Percentiles rank a stretch among this genome's conserved stretches.
Evolutionary conservation across 2,888 invertebrate genomes (phyloP).

Genomic region (Linnaemya vulpina): DNA sequence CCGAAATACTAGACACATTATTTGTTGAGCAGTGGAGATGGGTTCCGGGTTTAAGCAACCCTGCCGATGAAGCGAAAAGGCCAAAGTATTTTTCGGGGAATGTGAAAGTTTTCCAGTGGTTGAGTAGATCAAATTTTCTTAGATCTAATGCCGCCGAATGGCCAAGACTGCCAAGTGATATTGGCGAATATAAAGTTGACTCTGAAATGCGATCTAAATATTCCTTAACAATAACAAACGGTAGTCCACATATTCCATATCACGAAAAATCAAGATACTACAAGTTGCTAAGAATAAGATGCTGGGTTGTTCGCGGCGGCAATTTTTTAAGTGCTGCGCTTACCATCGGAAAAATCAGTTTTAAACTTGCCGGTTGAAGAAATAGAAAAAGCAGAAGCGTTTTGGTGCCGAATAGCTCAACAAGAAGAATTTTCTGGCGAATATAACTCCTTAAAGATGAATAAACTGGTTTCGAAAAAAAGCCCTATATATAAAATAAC

Average conservation of each 20-base stretch:
- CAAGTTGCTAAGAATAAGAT: constrained; percentile 26
- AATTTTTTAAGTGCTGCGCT: constrained; percentile 23
- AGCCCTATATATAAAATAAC: constrained; percentile 39
- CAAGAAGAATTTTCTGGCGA: background rate
- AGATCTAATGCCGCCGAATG: too few species aligned
- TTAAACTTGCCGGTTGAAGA: background rate
- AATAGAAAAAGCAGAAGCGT: constrained; percentile 10
- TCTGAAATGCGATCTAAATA: too few species aligned
- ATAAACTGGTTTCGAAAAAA: constrained; percentile 1
- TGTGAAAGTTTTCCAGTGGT: too few species aligned
- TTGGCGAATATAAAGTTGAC: too few species aligned
- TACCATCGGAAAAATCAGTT: background rate
- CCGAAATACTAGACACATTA: too few species aligned
- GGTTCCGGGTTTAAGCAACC: background rate
- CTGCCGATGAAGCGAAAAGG: background rate
- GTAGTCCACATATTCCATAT: too few species aligned
- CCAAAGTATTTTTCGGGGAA: background rate
- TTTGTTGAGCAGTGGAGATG: too few species aligned
- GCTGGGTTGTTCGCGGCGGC: constrained; percentile 31
- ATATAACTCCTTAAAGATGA: constrained; percentile 1
- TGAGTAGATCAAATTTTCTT: too few species aligned
- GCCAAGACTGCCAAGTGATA: too few species aligned
- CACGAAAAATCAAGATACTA: too few species aligned
- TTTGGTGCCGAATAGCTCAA: constrained; percentile 23
- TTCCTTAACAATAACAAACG: too few species aligned